These are phyloP conservation scores for Adineta ricciae DNA, from an alignment of 2,888 invertebrate species.

Conservation along the genomic window DNA sequence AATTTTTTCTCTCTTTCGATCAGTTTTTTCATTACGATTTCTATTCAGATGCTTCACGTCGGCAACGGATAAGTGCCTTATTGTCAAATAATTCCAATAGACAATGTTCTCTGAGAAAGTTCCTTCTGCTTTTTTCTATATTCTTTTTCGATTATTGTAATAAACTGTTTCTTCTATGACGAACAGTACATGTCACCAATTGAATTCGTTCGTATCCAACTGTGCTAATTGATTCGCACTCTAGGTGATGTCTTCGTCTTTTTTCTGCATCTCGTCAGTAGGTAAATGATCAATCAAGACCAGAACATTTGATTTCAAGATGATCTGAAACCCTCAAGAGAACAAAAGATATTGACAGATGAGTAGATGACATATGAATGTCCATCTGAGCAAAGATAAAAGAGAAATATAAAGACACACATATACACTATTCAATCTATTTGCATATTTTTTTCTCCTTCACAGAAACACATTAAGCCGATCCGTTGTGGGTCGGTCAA, in stretches of 20 bases:
- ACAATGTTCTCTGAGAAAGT: not conserved
- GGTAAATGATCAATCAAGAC: not conserved
- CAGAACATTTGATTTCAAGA: not conserved
- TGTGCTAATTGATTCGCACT: not conserved
- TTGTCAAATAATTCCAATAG: not conserved
- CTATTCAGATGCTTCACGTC: not conserved
- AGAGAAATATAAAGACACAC: not conserved
- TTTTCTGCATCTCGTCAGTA: not conserved
- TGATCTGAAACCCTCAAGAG: not conserved
- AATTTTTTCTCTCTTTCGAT: not conserved
- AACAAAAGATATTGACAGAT: slow-evolving; percentile 9
- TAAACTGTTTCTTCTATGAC: not conserved
- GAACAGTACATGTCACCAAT: not conserved
- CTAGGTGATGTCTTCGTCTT: not conserved
- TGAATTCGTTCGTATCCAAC: not conserved
- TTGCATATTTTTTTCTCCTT: not conserved
- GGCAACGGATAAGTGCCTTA: not conserved
- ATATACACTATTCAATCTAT: not conserved
- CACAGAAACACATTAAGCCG: not conserved
- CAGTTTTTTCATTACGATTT: not conserved
- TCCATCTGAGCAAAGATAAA: not conserved
- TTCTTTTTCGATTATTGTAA: not conserved
- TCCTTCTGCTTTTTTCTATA: not conserved
- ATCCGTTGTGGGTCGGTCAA: not conserved
- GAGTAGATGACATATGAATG: not conserved